These are phyloP conservation scores for Diglossa brunneiventris DNA, from an alignment of 2,113 vertebrate genomes.

Conservation along the genomic window DNA sequence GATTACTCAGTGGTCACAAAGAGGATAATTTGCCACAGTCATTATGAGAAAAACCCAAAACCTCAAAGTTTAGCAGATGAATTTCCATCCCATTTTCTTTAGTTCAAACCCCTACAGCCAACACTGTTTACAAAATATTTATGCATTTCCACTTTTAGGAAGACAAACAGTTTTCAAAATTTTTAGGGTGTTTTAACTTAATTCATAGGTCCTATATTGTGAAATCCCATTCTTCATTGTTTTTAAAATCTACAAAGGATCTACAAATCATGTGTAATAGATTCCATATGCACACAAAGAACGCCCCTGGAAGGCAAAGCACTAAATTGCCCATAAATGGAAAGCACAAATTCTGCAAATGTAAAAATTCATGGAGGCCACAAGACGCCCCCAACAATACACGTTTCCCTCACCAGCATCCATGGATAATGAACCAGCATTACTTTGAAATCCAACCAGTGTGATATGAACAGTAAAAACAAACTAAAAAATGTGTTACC, in stretches of 20 bases:
- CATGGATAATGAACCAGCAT: neutral
- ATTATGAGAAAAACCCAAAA: neutral
- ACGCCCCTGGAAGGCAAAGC: neutral
- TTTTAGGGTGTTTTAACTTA: neutral
- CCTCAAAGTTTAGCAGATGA: neutral
- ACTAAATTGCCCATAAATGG: neutral
- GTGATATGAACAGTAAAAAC: neutral
- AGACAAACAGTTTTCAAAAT: neutral
- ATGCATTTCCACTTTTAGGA: neutral
- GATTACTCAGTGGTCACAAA: neutral
- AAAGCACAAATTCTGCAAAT: neutral
- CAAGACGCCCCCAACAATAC: rapidly evolving
- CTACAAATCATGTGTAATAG: neutral
- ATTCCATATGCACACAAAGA: neutral
- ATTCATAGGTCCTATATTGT: neutral
- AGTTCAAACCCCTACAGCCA: neutral
- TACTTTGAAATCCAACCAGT: neutral
- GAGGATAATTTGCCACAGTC: neutral
- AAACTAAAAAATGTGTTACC: neutral
- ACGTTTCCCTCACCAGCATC: neutral
- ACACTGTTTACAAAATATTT: neutral
- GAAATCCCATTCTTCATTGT: neutral
- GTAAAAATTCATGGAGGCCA: neutral
- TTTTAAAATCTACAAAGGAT: neutral
- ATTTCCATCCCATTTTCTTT: neutral